These are phyloP conservation scores for Varroa destructor DNA, from an alignment of 1,140 invertebrate species.

Conservation along the genomic window DNA sequence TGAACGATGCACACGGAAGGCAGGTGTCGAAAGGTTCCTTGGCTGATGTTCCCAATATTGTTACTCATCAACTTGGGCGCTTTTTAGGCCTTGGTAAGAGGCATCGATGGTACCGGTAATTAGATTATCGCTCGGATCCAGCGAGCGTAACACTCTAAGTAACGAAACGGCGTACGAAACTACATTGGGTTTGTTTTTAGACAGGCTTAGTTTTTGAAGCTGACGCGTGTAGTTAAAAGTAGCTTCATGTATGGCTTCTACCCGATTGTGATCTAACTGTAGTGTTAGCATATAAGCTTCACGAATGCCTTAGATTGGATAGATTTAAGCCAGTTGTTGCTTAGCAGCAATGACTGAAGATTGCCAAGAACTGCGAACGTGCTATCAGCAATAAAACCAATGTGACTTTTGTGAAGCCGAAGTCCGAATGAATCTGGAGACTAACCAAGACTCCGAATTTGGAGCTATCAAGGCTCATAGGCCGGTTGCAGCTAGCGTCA, in stretches of 20 bases:
- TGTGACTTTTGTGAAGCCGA: no score
- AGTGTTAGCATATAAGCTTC: constrained; percentile 40
- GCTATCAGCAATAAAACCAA: no score
- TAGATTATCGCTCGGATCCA: constrained; percentile 66
- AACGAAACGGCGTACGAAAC: constrained; percentile 60
- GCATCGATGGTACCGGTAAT: constrained; percentile 60
- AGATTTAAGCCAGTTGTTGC: no score
- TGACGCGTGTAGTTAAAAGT: constrained; percentile 64
- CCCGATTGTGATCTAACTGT: constrained; percentile 59
- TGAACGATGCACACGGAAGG: constrained; percentile 67
- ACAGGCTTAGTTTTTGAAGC: constrained; percentile 65
- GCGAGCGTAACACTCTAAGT: constrained; percentile 56
- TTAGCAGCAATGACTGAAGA: no score
- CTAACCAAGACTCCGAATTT: constrained; percentile 67
- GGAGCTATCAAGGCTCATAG: constrained; percentile 61
- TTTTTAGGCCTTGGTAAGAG: constrained; percentile 62
- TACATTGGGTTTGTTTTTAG: constrained; percentile 57
- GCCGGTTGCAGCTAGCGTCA: constrained; percentile 67
- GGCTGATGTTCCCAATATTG: constrained; percentile 67
- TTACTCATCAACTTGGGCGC: constrained; percentile 72
- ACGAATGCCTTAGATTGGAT: no score
- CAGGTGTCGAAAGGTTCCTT: constrained; percentile 61
- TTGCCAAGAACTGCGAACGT: no score
- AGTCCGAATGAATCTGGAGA: constrained; percentile 49
- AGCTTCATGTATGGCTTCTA: constrained; percentile 61